A percentile compares a stretch with the other conserved stretches of the same genome.
These are phyloP conservation scores for Vidua macroura DNA, from an alignment of 2,113 vertebrate species.

Conservation along the genomic window DNA sequence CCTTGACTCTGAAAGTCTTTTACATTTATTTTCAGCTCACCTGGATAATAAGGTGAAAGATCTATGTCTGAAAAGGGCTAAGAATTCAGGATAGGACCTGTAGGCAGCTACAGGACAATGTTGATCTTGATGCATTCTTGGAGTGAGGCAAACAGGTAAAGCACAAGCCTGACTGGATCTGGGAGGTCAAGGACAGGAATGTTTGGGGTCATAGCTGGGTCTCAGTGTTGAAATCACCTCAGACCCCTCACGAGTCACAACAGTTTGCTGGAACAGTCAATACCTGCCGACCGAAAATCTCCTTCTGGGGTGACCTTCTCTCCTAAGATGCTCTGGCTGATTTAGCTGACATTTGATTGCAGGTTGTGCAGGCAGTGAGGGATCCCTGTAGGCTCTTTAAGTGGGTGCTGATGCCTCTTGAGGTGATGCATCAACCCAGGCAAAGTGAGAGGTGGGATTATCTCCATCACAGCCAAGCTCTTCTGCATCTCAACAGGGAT, in stretches of 20 bases:
- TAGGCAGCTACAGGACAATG: background rate
- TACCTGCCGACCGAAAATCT: background rate
- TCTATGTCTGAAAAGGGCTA: background rate
- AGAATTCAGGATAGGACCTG: background rate
- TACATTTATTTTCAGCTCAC: background rate
- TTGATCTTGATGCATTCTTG: background rate
- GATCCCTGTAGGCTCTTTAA: background rate
- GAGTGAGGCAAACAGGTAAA: background rate
- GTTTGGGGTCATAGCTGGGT: background rate
- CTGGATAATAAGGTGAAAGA: background rate
- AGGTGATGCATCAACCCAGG: background rate
- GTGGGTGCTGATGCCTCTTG: background rate
- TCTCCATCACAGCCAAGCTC: background rate
- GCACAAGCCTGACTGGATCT: accelerated
- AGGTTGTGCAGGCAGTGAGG: background rate
- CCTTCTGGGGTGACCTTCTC: background rate
- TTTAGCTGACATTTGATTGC: background rate
- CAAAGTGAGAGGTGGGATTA: background rate
- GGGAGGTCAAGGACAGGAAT: background rate
- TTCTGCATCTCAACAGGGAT: background rate
- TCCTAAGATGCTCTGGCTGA: background rate
- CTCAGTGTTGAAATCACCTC: background rate
- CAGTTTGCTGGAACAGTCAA: background rate
- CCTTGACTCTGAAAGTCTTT: background rate
- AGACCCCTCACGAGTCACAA: background rate